Conservation (phyloP, 2,888 invertebrate genomes). For the Andrena chrysosceles region DNA sequence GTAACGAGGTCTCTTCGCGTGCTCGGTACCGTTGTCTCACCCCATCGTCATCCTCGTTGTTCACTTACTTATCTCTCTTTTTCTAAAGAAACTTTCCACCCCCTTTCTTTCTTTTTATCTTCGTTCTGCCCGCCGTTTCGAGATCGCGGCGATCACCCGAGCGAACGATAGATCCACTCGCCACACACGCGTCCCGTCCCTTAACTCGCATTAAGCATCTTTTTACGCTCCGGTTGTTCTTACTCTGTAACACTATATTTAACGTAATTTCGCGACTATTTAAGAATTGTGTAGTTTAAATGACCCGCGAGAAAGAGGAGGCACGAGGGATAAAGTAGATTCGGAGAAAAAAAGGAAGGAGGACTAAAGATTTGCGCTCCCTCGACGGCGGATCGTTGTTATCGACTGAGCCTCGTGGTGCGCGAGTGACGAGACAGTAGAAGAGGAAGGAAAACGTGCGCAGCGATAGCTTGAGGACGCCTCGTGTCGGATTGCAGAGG, state of each 20-base stretch:
- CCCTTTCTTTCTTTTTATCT: background rate
- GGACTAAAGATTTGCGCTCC: background rate
- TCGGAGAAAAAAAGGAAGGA: background rate
- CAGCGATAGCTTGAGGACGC: background rate
- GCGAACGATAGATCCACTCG: conserved; percentile 40
- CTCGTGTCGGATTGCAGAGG: conserved; percentile 13
- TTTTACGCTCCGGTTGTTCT: conserved; percentile 69
- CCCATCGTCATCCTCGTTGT: conserved; percentile 41
- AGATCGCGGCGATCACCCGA: conserved; percentile 50
- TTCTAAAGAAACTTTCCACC: background rate
- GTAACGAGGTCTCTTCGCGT: conserved; percentile 47
- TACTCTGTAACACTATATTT: conserved; percentile 56
- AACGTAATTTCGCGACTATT: conserved; percentile 49
- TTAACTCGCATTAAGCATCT: conserved; percentile 64
- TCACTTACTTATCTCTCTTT: background rate
- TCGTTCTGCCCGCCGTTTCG: conserved; percentile 21
- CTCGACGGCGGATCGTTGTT: background rate
- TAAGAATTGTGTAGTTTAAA: conserved; percentile 56
- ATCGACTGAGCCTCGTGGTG: background rate
- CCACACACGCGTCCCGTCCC: conserved; percentile 65
- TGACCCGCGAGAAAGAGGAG: conserved; percentile 17
- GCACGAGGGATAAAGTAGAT: conserved; percentile 1
- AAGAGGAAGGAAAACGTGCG: background rate
- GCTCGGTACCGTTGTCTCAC: conserved; percentile 45
- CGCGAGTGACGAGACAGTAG: background rate